Evolutionary conservation across 2,888 invertebrate species (phyloP).

Genomic region (Alcis repandata): DNA sequence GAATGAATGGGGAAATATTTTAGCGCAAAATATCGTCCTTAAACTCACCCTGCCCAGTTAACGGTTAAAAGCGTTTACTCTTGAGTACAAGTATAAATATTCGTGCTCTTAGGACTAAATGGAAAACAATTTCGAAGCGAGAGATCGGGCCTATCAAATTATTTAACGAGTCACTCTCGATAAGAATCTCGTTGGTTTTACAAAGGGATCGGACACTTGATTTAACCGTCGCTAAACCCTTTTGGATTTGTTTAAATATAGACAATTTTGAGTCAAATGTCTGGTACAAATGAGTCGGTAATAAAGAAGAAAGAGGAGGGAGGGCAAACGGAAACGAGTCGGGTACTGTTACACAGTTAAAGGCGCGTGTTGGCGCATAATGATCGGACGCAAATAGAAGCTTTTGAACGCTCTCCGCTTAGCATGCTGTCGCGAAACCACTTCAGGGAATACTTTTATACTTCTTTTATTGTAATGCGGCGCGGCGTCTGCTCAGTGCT

Average conservation of each 20-base stretch:
- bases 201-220: conserved; percentile 43
- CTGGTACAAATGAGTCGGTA: conserved; percentile 69
- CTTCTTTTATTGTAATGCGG: conserved; percentile 64
- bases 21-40: conserved; percentile 31
- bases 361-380: conserved; percentile 83
- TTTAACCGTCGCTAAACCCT: conserved; percentile 54
- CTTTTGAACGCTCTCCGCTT: conserved; percentile 67
- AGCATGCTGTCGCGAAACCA: conserved; percentile 78
- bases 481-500: conserved; percentile 48
- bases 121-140: conserved; percentile 42
- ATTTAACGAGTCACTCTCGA: conserved; percentile 43
- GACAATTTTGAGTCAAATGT: conserved; percentile 63
- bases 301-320: conserved; percentile 68
- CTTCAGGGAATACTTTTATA: conserved; percentile 73
- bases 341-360: conserved; percentile 81
- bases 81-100: conserved; percentile 35
- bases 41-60: conserved; percentile 34
- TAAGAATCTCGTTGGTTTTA: conserved; percentile 41
- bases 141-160: conserved; percentile 44
- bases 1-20: conserved; percentile 38
- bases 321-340: conserved; percentile 77
- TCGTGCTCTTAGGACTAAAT: conserved; percentile 41
- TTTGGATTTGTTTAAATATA: conserved; percentile 54
- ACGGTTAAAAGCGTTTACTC: conserved; percentile 39
- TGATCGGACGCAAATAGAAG: conserved; percentile 81